Percentiles rank a stretch among this genome's conserved stretches.
These are phyloP conservation scores for Eulemur rubriventer DNA, from an alignment of 2,797 vertebrate genomes.

Conservation along the genomic window DNA sequence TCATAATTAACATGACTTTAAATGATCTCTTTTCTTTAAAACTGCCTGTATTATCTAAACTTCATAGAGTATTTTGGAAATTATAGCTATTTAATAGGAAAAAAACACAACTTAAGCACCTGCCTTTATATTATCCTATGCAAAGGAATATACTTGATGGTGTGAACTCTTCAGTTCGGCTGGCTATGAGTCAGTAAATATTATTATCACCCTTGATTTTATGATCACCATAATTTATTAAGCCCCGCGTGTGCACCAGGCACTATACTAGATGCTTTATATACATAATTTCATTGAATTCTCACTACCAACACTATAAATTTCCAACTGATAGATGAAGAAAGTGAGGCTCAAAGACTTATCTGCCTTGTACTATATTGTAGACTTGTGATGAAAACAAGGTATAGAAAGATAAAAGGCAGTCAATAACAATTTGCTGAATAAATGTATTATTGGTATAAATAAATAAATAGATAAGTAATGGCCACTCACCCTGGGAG, in stretches of 20 bases:
- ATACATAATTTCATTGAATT: neutral
- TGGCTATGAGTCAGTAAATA: neutral
- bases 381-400: neutral
- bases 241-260: neutral
- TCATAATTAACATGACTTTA: neutral
- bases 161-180: neutral
- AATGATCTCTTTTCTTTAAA: slow-evolving; percentile 49
- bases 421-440: neutral
- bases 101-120: neutral
- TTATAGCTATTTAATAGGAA: slow-evolving; percentile 12
- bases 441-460: neutral
- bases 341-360: neutral
- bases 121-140: neutral
- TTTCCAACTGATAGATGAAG: neutral
- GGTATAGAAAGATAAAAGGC: neutral
- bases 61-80: slow-evolving; percentile 23
- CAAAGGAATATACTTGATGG: slow-evolving; percentile 25
- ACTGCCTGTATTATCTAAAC: neutral
- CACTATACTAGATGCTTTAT: neutral
- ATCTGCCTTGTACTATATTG: neutral
- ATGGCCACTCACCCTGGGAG: neutral
- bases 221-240: neutral
- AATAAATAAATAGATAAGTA: neutral
- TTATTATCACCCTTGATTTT: neutral
- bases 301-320: neutral